Evolutionary conservation across 2,888 invertebrate species (phyloP), one percentile per base, ranked within the genome.

Genomic region (Eledone cirrhosa): DNA sequence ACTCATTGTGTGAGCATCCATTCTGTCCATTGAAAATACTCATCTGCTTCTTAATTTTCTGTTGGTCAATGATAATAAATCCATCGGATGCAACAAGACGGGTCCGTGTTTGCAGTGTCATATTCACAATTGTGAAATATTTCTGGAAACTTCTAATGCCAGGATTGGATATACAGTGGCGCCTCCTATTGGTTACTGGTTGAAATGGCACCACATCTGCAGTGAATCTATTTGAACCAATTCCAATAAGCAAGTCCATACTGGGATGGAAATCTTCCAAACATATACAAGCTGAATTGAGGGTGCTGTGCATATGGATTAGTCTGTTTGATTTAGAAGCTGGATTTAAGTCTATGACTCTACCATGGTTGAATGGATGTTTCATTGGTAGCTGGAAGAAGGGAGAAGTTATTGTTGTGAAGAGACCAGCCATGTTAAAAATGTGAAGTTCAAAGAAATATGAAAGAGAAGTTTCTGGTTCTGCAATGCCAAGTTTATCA

Each of bases 391-490:
- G n/a, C 2, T 63, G 63, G 27, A 63, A 63, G 11, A 1, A 2
- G 13, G 63, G 63, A 63, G 63, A 63, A 11, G 27, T 77, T 4
- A 81, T 72, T 13, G 77, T 77, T 19, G 79, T 79, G 59, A 79
- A 80, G 67, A 83, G 82, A 22, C 82, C 83, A 1, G 82, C 84
- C 53, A 79, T 80, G 59, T 84, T 83, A 67, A 77, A 82, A 16
- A 81, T 81, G 69, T 83, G 80, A 0, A 84, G 77, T 59, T 82
- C 79, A 27, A 81, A 79, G 69, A 78, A 77, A 53, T 79, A 83
- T 16, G 69, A 59, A 7, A 53, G 76, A 48, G 78, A 76, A 0
- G 48, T 31, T 29, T 78, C 67, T n/a, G 80, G 59, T 67, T 82
- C 79, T 41, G 41, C 41, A 41, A 41, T 41, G 11, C 41, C 41